Evolutionary conservation across 2,113 vertebrate species (phyloP).

Genomic region (Parotia lawesii): DNA sequence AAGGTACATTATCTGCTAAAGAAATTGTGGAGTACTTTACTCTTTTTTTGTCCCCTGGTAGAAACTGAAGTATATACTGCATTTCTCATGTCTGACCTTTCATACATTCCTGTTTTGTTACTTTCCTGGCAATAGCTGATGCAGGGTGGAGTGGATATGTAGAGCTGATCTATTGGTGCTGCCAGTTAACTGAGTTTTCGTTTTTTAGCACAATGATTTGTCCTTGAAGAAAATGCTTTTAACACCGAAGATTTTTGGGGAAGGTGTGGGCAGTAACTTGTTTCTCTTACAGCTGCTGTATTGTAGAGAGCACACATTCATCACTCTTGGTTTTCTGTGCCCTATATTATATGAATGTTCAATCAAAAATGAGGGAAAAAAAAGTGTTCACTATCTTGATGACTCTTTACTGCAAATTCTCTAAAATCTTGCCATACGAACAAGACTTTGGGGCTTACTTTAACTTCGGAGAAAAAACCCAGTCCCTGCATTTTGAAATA

Average conservation of each 20-base stretch:
- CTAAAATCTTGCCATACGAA: neutral
- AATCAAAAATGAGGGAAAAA: neutral
- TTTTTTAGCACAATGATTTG: neutral
- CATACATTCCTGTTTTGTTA: neutral
- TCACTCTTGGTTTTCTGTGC: neutral
- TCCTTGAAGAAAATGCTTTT: neutral
- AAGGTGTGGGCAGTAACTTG: neutral
- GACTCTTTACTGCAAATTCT: neutral
- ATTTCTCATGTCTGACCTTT: neutral
- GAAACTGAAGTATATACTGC: neutral
- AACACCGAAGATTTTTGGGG: neutral
- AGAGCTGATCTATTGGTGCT: neutral
- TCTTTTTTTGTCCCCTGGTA: neutral
- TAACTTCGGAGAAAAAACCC: neutral
- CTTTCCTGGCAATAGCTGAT: neutral
- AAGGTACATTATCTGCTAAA: constrained; percentile 70
- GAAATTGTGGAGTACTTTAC: neutral
- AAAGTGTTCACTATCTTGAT: neutral
- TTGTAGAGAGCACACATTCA: neutral
- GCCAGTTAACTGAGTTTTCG: neutral
- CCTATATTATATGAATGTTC: neutral
- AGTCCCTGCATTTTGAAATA: neutral
- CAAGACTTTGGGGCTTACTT: neutral
- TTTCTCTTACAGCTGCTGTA: neutral
- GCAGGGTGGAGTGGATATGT: neutral